These are phyloP conservation scores for Cydia amplana DNA, from an alignment of 1,140 invertebrate species.

Conservation along the genomic window DNA sequence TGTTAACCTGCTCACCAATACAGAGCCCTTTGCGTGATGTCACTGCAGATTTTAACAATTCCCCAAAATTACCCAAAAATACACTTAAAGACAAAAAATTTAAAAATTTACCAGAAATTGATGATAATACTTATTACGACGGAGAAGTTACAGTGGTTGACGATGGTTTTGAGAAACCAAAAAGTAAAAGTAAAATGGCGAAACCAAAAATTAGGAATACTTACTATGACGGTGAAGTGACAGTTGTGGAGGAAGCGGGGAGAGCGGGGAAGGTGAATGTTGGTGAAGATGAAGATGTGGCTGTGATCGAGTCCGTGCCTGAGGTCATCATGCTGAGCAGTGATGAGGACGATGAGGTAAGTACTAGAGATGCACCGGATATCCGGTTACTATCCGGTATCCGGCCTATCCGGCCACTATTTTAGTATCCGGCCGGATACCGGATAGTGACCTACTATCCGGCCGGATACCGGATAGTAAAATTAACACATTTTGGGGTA, in stretches of 20 bases:
- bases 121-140: background rate
- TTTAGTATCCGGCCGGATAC: no score
- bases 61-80: background rate
- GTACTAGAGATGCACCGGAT: no score
- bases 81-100: conserved; percentile 39
- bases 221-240: conserved; percentile 23
- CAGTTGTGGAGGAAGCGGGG: background rate
- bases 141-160: conserved; percentile 32
- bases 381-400: no score
- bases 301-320: conserved; percentile 59
- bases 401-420: no score
- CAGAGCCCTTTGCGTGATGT: conserved; percentile 56
- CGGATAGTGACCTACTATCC: no score
- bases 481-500: no score
- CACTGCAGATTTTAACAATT: conserved; percentile 50
- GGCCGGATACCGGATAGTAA: no score
- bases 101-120: conserved; percentile 33
- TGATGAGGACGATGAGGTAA: conserved; percentile 67
- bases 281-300: conserved; percentile 58
- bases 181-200: background rate
- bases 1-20: conserved; percentile 62
- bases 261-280: conserved; percentile 45
- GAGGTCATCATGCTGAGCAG: conserved; percentile 70
- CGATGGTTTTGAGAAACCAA: background rate
- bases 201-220: no score